Percentiles rank a stretch among this genome's conserved stretches.
Conservation (phyloP, 2,888 invertebrate genomes). For the Drosophila sordidapex region DNA sequence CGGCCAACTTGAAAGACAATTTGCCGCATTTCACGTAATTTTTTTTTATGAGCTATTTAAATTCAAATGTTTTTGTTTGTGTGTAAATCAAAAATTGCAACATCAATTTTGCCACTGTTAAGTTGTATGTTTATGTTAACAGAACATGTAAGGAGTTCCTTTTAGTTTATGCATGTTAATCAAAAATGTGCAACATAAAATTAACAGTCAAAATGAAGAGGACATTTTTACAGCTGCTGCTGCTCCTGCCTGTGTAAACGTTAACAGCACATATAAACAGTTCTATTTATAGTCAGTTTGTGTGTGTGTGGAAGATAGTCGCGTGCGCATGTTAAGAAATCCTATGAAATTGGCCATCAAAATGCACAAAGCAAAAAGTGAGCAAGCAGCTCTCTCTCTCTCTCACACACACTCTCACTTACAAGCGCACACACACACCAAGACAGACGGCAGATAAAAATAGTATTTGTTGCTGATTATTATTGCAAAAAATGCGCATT, state of each 20-base stretch:
- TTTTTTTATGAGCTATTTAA: constrained; percentile 62
- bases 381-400: constrained; percentile 15
- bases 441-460: constrained; percentile 74
- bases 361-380: constrained; percentile 56
- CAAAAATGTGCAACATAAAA: constrained; percentile 15
- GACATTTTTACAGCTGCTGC: constrained; percentile 9
- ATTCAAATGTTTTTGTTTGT: background rate
- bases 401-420: constrained; percentile 8
- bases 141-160: constrained; percentile 39
- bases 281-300: constrained; percentile 44
- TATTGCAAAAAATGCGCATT: constrained; percentile 82
- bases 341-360: constrained; percentile 68
- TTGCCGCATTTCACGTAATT: constrained; percentile 54
- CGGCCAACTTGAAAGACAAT: constrained; percentile 66
- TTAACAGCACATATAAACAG: constrained; percentile 27
- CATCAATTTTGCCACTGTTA: constrained; percentile 38
- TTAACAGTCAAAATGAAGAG: background rate
- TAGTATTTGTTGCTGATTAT: constrained; percentile 82
- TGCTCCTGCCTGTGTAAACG: constrained; percentile 38
- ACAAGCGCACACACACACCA: constrained; percentile 18
- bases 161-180: constrained; percentile 6
- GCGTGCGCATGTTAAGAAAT: constrained; percentile 47
- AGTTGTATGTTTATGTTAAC: constrained; percentile 57
- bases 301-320: constrained; percentile 22
- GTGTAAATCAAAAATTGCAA: constrained; percentile 19